Percentiles rank a stretch among this genome's conserved stretches.
phyloP scores from a whole-genome alignment of 2,888 invertebrate species.

The Cacoxenus indagator region DNA sequence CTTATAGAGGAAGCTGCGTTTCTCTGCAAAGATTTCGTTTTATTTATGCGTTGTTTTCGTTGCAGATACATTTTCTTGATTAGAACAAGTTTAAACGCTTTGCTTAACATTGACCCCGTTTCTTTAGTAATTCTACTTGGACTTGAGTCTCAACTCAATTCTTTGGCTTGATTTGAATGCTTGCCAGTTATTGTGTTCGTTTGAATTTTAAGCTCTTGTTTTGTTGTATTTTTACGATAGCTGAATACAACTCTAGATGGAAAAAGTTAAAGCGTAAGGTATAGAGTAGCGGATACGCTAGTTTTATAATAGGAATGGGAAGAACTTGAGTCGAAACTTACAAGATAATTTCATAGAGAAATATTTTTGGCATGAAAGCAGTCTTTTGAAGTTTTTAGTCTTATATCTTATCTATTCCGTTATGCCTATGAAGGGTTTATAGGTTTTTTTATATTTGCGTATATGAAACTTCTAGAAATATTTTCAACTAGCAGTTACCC shows the following conservation, averaged over 20 bases:
- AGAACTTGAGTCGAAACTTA: too few relatives aligned
- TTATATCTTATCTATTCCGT: too few relatives aligned
- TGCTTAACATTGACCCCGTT: slow-evolving; percentile 11
- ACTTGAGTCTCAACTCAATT: slow-evolving; percentile 52
- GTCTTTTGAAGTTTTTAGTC: too few relatives aligned
- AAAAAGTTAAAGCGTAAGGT: too few relatives aligned
- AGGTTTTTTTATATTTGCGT: too few relatives aligned
- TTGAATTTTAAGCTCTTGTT: neutral
- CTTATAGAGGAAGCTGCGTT: slow-evolving; percentile 84
- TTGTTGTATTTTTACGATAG: neutral
- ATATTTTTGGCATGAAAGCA: too few relatives aligned
- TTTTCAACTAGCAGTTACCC: too few relatives aligned
- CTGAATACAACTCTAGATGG: neutral
- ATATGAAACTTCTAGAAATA: too few relatives aligned
- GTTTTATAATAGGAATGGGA: too few relatives aligned
- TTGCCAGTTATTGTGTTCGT: slow-evolving; percentile 49
- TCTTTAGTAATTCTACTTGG: slow-evolving; percentile 18
- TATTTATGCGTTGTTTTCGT: neutral
- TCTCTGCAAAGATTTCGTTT: slow-evolving; percentile 73
- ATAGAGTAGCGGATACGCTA: too few relatives aligned
- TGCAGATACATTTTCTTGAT: neutral
- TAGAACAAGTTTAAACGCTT: slow-evolving; percentile 14
- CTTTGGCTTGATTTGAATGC: slow-evolving; percentile 31
- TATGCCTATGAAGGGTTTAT: too few relatives aligned
- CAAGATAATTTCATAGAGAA: too few relatives aligned